These are phyloP conservation scores for Cydia fagiglandana DNA, from an alignment of 1,140 invertebrate species.

Conservation along the genomic window DNA sequence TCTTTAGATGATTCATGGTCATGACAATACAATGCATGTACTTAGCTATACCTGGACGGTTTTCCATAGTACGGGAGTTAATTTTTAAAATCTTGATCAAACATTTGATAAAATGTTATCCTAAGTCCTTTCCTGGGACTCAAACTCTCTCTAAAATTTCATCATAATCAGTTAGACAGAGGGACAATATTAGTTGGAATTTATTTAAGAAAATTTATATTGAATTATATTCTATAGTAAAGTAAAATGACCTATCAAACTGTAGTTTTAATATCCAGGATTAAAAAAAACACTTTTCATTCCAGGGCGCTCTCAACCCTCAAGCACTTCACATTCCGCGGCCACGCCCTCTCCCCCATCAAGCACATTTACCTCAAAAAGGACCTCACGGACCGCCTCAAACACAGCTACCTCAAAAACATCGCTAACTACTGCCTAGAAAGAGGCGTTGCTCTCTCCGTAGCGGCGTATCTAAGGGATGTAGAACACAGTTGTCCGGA, in stretches of 20 bases:
- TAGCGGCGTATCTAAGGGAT: conserved; percentile 82
- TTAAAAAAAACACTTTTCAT: conserved; percentile 34
- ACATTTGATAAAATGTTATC: no score
- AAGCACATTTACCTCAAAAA: conserved; percentile 87
- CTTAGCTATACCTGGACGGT: no score
- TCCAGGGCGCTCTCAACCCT: conserved; percentile 73
- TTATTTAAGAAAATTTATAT: no score
- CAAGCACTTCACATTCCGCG: conserved; percentile 80
- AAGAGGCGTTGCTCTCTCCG: conserved; percentile 82
- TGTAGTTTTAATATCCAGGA: no score
- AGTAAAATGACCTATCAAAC: no score
- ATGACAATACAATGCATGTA: background rate
- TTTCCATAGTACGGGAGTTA: no score
- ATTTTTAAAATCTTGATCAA: no score
- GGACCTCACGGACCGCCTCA: conserved; percentile 73
- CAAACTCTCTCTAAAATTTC: no score
- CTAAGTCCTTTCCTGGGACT: no score
- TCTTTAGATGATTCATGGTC: background rate
- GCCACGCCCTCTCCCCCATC: conserved; percentile 85
- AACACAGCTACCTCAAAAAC: conserved; percentile 80
- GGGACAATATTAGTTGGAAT: no score
- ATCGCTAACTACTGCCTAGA: conserved; percentile 82
- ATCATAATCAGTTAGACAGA: no score
- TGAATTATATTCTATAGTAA: no score
- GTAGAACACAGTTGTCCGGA: conserved; percentile 81